Evolutionary conservation across 1,140 invertebrate species (phyloP), one percentile per base, ranked within the genome.

Genomic region (Cydia amplana): DNA sequence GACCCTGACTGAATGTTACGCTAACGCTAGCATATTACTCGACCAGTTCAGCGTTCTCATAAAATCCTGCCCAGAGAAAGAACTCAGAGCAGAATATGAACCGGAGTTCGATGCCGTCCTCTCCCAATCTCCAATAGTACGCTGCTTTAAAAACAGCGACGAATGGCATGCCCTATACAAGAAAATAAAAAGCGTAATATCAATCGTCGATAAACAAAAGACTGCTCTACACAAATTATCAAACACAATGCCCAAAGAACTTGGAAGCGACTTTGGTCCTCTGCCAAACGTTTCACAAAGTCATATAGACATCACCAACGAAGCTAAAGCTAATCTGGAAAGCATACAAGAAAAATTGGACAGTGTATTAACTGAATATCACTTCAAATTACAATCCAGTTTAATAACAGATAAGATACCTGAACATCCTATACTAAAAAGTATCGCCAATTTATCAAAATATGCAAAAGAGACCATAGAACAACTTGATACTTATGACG

Each of bases 41-140:
- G 94, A 95, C 73, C 95, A 96, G 79, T 93, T 95, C 43, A 80
- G 93, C 75, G 78, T 95, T 0, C 90, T 95, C 12, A 73, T 96
- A 4, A 91, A 95, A 83, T 93, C 95, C 43, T 95, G 94, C 80
- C 95, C 95, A 16, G 87, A 87, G 77, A 89, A 94, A 64, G 80
- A 76, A 18, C 28, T 90, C n/a, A 81, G 76, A 23, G 73, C 78
- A 16, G 82, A 83, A 28, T 79, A 72, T 9, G 87, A 88, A 77
- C 84, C 87, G 32, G 81, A 91, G 49, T 89, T 93, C 70, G 93
- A 92, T 82, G 40, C 72, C 16, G 80, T 90, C 18, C 55, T 91
- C 72, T 82, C 90, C 28, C 85, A 93, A 73, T 90, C 94, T 18
- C 85, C 92, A 1, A 85, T 95, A 46, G 80, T 94, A 2, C 89